Evolutionary conservation across 2,797 vertebrate genomes (phyloP).

Genomic region (Capromys pilorides): DNA sequence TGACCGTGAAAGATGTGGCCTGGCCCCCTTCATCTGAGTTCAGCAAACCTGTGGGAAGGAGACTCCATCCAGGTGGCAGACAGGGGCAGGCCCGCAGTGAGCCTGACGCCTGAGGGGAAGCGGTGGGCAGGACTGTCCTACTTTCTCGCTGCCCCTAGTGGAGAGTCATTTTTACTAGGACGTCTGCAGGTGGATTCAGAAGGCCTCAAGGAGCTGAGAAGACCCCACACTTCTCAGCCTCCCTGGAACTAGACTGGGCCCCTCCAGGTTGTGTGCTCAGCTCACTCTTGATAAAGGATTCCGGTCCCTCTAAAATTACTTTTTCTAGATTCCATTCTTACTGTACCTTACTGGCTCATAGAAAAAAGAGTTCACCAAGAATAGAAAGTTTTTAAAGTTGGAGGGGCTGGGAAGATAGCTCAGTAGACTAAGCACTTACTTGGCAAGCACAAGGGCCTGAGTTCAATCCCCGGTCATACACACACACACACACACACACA

Average conservation of each 20-base stretch:
- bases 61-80: not conserved
- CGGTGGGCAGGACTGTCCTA: not conserved
- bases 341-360: not conserved
- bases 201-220: no score
- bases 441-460: no score
- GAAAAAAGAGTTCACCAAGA: not conserved
- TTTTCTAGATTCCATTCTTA: not conserved
- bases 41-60: not conserved
- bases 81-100: not conserved
- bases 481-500: no score
- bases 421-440: no score
- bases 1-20: not conserved
- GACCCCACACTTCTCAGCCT: not conserved
- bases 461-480: no score
- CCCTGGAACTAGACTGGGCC: not conserved
- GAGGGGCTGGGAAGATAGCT: no score
- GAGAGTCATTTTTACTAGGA: not conserved
- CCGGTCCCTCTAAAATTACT: not conserved
- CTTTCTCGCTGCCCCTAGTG: not conserved
- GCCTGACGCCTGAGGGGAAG: not conserved
- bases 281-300: not conserved
- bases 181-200: not conserved
- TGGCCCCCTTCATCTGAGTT: fast-evolving
- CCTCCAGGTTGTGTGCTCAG: not conserved
- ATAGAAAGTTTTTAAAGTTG: not conserved